Percentiles rank a stretch among this genome's conserved stretches.
Conservation (phyloP, 2,888 invertebrate species). For the Erebia ligea region DNA sequence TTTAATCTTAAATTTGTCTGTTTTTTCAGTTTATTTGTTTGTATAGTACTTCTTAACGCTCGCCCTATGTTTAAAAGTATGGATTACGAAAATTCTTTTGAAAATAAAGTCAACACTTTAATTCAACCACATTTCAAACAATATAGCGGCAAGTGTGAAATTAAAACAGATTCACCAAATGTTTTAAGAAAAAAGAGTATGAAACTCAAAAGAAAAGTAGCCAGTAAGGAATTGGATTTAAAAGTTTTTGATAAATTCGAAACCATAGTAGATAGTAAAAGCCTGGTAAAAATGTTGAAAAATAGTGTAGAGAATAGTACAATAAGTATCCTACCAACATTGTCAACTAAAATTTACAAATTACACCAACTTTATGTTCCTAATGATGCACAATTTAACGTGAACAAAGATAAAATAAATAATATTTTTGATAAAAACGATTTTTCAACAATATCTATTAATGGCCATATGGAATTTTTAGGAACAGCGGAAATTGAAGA, state of each 20-base stretch:
- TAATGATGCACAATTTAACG: neutral
- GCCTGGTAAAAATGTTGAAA: neutral
- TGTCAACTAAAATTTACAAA: constrained; percentile 15
- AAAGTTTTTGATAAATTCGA: constrained; percentile 31
- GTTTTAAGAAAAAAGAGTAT: constrained; percentile 25
- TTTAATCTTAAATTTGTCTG: neutral
- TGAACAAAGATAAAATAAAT: neutral
- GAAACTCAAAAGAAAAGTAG: constrained; percentile 34
- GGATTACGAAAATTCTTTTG: constrained; percentile 45
- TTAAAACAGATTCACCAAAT: constrained; percentile 24
- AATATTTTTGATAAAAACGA: constrained; percentile 11
- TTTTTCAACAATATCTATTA: constrained; percentile 15
- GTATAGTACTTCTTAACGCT: constrained; percentile 63
- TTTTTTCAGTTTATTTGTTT: constrained; percentile 67
- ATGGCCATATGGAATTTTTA: constrained; percentile 14
- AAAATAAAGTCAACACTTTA: constrained; percentile 4
- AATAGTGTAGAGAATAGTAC: neutral
- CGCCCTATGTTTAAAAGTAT: constrained; percentile 70
- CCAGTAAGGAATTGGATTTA: constrained; percentile 31
- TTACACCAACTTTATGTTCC: neutral
- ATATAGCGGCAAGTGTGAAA: neutral
- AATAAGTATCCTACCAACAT: neutral
- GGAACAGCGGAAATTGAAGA: constrained; percentile 59
- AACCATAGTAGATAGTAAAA: constrained; percentile 19
- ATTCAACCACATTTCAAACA: neutral